These are phyloP conservation scores for Proteles cristata DNA, from an alignment of 2,113 vertebrate species.

Conservation along the genomic window DNA sequence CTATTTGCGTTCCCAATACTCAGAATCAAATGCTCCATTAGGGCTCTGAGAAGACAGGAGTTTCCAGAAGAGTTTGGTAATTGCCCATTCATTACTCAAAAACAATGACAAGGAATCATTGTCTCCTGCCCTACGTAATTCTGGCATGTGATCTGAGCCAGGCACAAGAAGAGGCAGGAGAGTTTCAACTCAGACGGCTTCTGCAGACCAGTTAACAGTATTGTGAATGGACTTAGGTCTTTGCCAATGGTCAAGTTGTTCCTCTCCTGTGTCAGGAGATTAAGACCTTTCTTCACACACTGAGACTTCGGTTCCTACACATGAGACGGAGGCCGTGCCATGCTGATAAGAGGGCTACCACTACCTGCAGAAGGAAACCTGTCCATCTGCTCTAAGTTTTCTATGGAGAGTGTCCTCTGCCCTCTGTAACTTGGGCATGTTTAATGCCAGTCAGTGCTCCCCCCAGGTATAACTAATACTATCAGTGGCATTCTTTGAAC, in stretches of 20 bases:
- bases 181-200: neutral
- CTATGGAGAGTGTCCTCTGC: accelerated
- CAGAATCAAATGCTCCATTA: constrained; percentile 64
- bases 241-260: neutral
- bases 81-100: constrained; percentile 69
- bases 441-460: neutral
- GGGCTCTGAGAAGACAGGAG: constrained; percentile 53
- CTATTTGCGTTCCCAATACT: constrained; percentile 62
- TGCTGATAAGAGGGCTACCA: neutral
- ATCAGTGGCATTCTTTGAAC: neutral
- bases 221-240: neutral
- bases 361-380: neutral
- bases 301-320: neutral
- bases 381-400: neutral
- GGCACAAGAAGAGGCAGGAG: neutral
- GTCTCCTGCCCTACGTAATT: constrained; percentile 27
- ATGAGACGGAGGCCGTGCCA: neutral
- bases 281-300: neutral
- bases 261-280: neutral
- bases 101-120: constrained; percentile 58
- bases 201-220: neutral
- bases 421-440: neutral
- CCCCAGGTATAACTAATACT: neutral
- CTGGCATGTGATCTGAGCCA: constrained; percentile 25
- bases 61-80: constrained; percentile 73